These are phyloP conservation scores for Chlorospingus flavigularis DNA, from an alignment of 2,797 vertebrate genomes.

Conservation along the genomic window DNA sequence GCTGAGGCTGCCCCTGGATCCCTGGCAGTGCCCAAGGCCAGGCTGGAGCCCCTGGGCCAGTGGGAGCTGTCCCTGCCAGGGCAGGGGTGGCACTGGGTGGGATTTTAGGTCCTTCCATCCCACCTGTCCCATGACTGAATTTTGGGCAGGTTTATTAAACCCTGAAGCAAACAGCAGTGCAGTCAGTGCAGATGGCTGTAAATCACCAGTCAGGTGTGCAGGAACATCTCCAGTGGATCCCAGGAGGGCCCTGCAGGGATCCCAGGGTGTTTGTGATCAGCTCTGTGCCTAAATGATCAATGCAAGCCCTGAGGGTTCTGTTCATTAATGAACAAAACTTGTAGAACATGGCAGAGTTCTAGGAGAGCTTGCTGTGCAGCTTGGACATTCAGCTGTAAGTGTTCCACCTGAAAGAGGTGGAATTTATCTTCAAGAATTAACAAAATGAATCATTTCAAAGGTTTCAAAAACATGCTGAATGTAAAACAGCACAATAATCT, in stretches of 20 bases:
- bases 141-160: background rate
- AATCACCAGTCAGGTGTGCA: background rate
- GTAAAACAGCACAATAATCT: background rate
- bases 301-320: background rate
- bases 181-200: background rate
- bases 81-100: background rate
- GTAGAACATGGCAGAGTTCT: background rate
- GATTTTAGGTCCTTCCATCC: background rate
- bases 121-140: background rate
- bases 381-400: no score
- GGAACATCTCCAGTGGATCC: background rate
- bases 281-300: background rate
- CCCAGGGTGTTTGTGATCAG: background rate
- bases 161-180: no score
- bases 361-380: background rate
- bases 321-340: background rate
- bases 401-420: background rate
- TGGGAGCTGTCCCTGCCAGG: background rate
- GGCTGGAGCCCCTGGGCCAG: background rate
- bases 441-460: background rate
- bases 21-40: background rate
- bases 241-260: background rate
- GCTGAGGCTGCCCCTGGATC: background rate
- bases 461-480: background rate
- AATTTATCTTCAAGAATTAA: background rate